These are phyloP conservation scores for Lamproptera curius DNA, from an alignment of 2,888 invertebrate genomes.

Conservation along the genomic window DNA sequence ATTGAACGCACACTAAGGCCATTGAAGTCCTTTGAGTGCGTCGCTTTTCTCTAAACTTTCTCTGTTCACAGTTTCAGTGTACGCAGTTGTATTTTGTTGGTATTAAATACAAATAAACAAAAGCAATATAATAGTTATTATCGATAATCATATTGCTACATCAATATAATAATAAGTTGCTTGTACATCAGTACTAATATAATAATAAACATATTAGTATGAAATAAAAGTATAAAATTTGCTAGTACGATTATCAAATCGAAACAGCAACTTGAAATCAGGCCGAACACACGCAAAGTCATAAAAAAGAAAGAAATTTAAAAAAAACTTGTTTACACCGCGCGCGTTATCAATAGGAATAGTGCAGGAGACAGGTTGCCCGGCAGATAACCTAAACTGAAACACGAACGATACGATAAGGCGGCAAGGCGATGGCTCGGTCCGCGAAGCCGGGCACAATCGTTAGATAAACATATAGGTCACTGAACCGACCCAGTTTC, in stretches of 20 bases:
- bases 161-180: too few relatives aligned
- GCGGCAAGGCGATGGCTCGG: constrained; percentile 41
- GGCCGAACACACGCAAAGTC: too few relatives aligned
- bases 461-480: constrained; percentile 77
- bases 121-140: too few relatives aligned
- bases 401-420: constrained; percentile 63
- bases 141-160: too few relatives aligned
- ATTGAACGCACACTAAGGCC: too few relatives aligned
- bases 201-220: too few relatives aligned
- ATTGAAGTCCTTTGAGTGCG: constrained; percentile 30
- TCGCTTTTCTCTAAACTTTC: constrained; percentile 71
- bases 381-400: constrained; percentile 66
- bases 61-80: constrained; percentile 69
- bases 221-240: too few relatives aligned
- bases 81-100: too few relatives aligned
- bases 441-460: constrained; percentile 46
- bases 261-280: too few relatives aligned
- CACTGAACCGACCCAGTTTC: constrained; percentile 76
- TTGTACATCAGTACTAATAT: too few relatives aligned
- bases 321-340: constrained; percentile 13
- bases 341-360: constrained; percentile 32
- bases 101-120: too few relatives aligned
- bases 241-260: too few relatives aligned
- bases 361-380: constrained; percentile 67
- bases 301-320: neutral